Base-by-base conservation (phyloP, 2,113 vertebrate species). In the Oncorhynchus nerka region DNA sequence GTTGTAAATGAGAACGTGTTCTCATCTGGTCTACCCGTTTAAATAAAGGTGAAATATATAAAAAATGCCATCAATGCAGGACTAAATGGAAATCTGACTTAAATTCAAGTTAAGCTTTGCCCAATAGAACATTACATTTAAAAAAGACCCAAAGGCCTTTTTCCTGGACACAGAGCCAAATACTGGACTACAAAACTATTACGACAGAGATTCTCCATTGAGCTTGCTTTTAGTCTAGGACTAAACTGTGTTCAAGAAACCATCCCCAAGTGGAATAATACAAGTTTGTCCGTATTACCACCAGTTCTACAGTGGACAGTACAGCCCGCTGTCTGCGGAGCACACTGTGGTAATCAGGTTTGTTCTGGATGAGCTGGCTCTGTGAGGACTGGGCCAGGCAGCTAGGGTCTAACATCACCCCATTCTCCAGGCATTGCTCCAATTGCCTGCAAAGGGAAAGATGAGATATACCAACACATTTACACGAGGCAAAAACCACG, bases 331-430 rank as follows among this genome's bases (percentile, higher is more conserved):
- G 93, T 81, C 91, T 81, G 61, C 32, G 12, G 55, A 95, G 90
- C 39, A 90, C 28, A 39, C 30, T 5, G 5, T 74, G 77, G 85
- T 94, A 95, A 83, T 94, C 87, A 0, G 93, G 94, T 89, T 94
- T 94, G 68, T 69, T 84, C 82, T 82, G 80, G 74, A 95, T 91
- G 13, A 94, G 71, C 49, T 76, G 72, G 71, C 89, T 87, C 79
- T 94, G 93, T 11, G 93, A 93, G n/a, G 93, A 94, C 75, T 78
- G 83, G 22, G 80, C 74, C 74, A 92, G 24, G 22, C 80, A 83
- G 64, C 79, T 49, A 12, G 87, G 48, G 79, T 92, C 90, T 61
- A 92, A 68, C 0, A 79, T 57, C 71, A 91, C 5, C 1, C 89
- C 87, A 1, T 49, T 79, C 61, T 89, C 72, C 45, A 89, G 84